Conservation (phyloP, 1,140 invertebrate species). For the Galleria mellonella region DNA sequence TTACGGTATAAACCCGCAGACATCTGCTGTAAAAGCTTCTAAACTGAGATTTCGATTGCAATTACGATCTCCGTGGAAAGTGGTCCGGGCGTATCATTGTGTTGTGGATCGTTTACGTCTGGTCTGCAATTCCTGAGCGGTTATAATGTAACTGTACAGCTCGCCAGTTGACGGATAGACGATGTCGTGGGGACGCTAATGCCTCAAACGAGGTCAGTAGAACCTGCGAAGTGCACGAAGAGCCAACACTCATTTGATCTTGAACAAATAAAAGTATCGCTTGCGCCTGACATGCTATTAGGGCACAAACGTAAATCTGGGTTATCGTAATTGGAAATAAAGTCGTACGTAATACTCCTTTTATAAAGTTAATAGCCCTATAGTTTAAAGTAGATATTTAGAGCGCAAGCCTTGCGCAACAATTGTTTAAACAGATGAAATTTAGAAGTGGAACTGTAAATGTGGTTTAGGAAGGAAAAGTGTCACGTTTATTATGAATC, state of each 20-base stretch:
- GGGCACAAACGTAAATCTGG: conserved; percentile 14
- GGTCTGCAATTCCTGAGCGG: conserved; percentile 22
- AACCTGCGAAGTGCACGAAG: conserved; percentile 18
- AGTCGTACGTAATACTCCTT: background rate
- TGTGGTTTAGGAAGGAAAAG: conserved; percentile 19
- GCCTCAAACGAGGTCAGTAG: conserved; percentile 39
- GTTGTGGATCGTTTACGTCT: conserved; percentile 18
- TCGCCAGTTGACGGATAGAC: conserved; percentile 21
- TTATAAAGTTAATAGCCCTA: too few species aligned
- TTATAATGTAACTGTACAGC: conserved; percentile 25
- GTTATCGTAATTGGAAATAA: conserved; percentile 14
- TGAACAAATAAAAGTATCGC: conserved; percentile 27
- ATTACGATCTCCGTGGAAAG: conserved; percentile 21
- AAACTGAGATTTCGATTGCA: conserved; percentile 9
- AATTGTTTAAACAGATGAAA: conserved; percentile 18
- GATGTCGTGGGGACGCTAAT: conserved; percentile 26
- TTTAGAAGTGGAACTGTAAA: conserved; percentile 12
- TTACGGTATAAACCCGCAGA: background rate
- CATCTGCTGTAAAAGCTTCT: background rate
- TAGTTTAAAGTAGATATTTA: too few species aligned
- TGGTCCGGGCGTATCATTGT: conserved; percentile 18
- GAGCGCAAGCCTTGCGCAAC: conserved; percentile 7
- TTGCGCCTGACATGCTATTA: conserved; percentile 7
- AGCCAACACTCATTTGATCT: conserved; percentile 23
- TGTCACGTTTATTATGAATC: background rate